Percentiles rank a stretch among this genome's conserved stretches.
These are phyloP conservation scores for Syngnathus rostellatus DNA, from an alignment of 2,797 vertebrate genomes.

Conservation along the genomic window DNA sequence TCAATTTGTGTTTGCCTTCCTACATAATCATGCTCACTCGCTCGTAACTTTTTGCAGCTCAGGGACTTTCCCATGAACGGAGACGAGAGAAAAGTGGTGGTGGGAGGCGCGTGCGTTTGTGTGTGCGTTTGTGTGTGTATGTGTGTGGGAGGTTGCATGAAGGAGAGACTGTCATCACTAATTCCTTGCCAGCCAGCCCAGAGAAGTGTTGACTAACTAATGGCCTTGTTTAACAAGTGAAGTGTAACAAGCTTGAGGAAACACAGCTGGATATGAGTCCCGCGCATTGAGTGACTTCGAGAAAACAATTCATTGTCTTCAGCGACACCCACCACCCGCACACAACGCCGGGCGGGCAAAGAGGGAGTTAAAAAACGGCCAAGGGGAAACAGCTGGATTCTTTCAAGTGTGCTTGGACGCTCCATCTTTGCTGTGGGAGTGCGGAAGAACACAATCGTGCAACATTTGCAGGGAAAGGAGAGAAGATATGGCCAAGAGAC, in stretches of 20 bases:
- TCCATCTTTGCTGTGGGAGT: conserved; percentile 71
- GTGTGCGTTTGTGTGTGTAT: conserved; percentile 36
- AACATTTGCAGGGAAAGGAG: conserved; percentile 29
- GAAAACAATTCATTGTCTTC: conserved; percentile 72
- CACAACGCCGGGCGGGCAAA: conserved; percentile 49
- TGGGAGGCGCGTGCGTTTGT: conserved; percentile 65
- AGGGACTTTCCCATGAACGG: conserved; percentile 64
- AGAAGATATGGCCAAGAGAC: too few relatives aligned
- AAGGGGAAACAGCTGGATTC: conserved; percentile 86
- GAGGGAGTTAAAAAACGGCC: conserved; percentile 58
- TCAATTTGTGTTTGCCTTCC: conserved; percentile 14
- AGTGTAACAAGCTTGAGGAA: conserved; percentile 69
- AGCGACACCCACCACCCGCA: conserved; percentile 67
- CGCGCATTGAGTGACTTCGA: conserved; percentile 64
- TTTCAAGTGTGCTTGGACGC: conserved; percentile 53
- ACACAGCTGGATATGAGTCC: conserved; percentile 74
- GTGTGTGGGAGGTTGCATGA: conserved; percentile 60
- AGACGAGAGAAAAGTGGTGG: conserved; percentile 59
- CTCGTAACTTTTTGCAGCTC: conserved; percentile 43
- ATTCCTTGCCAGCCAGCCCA: conserved; percentile 62
- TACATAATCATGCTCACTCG: conserved; percentile 44
- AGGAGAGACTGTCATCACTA: conserved; percentile 70
- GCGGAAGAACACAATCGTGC: conserved; percentile 64
- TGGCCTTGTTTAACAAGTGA: conserved; percentile 72
- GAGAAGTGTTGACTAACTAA: conserved; percentile 77